Conservation (phyloP, 2,113 vertebrate genomes). For the Gorilla gorilla region DNA sequence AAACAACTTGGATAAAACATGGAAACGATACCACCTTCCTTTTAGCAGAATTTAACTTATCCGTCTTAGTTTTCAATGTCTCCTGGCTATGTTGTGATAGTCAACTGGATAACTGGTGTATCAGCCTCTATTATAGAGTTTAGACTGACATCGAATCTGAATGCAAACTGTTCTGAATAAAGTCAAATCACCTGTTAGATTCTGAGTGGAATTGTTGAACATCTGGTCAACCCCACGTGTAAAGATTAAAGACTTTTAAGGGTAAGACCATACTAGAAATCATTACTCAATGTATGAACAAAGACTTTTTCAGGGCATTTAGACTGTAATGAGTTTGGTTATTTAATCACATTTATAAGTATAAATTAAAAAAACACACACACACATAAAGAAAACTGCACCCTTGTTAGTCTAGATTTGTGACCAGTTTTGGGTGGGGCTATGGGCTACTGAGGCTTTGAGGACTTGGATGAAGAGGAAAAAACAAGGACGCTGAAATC, state of each 20-base stretch:
- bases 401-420: background rate
- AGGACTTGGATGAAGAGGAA: background rate
- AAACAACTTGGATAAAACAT: background rate
- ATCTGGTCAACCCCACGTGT: too few species aligned
- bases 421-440: fast-evolving
- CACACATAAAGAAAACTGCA: background rate
- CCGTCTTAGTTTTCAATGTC: background rate
- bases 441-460: fast-evolving
- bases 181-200: background rate
- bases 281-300: background rate
- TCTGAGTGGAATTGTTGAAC: background rate
- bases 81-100: background rate
- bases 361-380: background rate
- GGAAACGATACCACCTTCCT: background rate
- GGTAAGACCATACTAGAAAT: background rate
- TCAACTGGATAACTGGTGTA: fast-evolving
- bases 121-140: background rate
- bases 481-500: background rate
- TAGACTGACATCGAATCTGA: background rate
- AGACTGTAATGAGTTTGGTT: background rate
- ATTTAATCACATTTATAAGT: background rate
- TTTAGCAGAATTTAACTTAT: background rate
- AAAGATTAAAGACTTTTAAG: too few species aligned
- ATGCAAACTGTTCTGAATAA: background rate
- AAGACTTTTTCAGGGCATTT: background rate